Evolutionary conservation across 1,140 invertebrate species (phyloP).

Genomic region (Psix sp.): DNA sequence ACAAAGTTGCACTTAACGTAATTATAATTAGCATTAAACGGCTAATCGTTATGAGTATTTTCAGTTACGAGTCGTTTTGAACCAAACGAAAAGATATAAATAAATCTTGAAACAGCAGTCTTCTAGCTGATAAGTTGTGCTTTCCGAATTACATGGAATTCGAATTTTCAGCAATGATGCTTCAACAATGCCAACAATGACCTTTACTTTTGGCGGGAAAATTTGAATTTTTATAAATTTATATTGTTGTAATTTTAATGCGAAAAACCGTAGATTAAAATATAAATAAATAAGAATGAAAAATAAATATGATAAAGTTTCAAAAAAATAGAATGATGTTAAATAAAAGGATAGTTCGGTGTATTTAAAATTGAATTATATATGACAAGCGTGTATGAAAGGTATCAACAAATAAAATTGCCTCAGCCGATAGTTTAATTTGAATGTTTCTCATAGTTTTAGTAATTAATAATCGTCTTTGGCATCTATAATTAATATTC

Average conservation of each 20-base stretch:
- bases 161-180: too few species aligned
- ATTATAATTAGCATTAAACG: conserved; percentile 50
- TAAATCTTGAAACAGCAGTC: conserved; percentile 4
- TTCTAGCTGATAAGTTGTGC: too few species aligned
- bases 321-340: too few species aligned
- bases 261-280: too few species aligned
- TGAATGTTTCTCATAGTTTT: conserved; percentile 38
- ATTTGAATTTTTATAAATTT: too few species aligned
- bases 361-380: background rate
- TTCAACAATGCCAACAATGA: too few species aligned
- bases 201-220: too few species aligned
- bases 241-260: too few species aligned
- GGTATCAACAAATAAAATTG: conserved; percentile 23
- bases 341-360: too few species aligned
- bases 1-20: conserved; percentile 47
- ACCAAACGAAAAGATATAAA: conserved; percentile 23
- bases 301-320: too few species aligned
- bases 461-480: conserved; percentile 59
- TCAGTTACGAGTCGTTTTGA: conserved; percentile 15
- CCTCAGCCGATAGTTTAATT: conserved; percentile 13
- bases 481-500: conserved; percentile 57
- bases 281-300: too few species aligned
- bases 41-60: conserved; percentile 5
- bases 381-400: conserved; percentile 5
- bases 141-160: too few species aligned